A percentile compares a stretch with the other conserved stretches of the same genome.
Evolutionary conservation across 2,888 invertebrate genomes (phyloP).

Genomic region (Anoplius nigerrimus): DNA sequence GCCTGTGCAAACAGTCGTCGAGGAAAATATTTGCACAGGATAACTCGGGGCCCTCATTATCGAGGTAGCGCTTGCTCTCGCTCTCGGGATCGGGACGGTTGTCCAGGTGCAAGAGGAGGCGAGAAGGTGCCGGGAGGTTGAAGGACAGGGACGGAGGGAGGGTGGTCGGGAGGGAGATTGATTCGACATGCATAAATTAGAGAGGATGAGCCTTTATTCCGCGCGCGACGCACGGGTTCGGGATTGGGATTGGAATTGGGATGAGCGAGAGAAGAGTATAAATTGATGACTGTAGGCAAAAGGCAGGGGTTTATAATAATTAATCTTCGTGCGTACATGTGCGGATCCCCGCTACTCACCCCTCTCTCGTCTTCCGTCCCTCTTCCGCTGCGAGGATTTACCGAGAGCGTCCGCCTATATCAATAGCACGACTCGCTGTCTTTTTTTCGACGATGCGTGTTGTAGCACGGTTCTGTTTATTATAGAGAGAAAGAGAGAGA

Average conservation of each 20-base stretch:
- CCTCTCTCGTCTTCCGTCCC: neutral
- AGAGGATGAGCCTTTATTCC: slow-evolving; percentile 72
- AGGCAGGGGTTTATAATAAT: slow-evolving; percentile 74
- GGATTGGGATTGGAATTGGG: slow-evolving; percentile 67
- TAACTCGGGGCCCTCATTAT: slow-evolving; percentile 71
- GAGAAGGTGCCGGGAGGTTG: neutral
- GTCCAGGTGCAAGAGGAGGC: slow-evolving; percentile 65
- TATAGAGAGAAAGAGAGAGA: too few species aligned
- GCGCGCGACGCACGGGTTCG: slow-evolving; percentile 56
- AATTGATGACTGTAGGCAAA: slow-evolving; percentile 74
- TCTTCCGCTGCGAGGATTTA: neutral
- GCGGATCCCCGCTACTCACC: slow-evolving; percentile 6
- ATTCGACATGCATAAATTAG: slow-evolving; percentile 75
- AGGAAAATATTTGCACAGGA: slow-evolving; percentile 75
- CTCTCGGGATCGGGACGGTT: slow-evolving; percentile 62
- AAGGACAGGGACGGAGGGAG: slow-evolving; percentile 26
- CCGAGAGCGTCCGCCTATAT: neutral
- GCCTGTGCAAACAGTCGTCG: slow-evolving; percentile 71
- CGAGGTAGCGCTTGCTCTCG: slow-evolving; percentile 65
- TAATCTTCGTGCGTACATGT: slow-evolving; percentile 68
- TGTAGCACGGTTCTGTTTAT: too few species aligned
- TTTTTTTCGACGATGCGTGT: neutral
- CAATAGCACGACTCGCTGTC: neutral
- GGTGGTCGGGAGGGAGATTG: slow-evolving; percentile 65
- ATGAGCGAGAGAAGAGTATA: slow-evolving; percentile 61